These are phyloP conservation scores for Oscheius sp. DNA, from an alignment of 2,888 invertebrate genomes.

Conservation along the genomic window DNA sequence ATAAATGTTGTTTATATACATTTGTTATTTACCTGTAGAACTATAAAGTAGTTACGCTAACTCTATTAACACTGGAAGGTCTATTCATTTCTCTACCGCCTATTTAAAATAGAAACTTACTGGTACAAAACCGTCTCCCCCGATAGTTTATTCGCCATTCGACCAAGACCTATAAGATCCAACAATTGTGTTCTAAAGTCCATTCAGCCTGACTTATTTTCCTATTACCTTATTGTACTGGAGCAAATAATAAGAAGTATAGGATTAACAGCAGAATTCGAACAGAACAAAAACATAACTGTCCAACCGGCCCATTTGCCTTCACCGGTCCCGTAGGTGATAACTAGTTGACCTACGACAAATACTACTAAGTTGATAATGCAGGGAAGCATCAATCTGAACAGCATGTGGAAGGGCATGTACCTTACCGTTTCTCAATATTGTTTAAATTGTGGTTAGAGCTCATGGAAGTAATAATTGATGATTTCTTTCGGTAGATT, in stretches of 20 bases:
- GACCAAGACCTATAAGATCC: background rate
- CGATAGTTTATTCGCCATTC: background rate
- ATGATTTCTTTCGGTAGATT: conserved; percentile 13
- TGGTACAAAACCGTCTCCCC: conserved; percentile 20
- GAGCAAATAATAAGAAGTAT: conserved; percentile 63
- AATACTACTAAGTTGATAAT: conserved; percentile 65
- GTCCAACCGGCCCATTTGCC: conserved; percentile 69
- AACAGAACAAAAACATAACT: conserved; percentile 60
- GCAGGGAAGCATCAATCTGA: conserved; percentile 62
- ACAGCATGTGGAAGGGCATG: background rate
- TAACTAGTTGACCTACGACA: conserved; percentile 65
- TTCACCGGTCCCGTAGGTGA: conserved; percentile 67
- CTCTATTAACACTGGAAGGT: background rate
- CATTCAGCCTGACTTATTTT: background rate
- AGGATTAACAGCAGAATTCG: conserved; percentile 67
- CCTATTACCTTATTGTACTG: conserved; percentile 54
- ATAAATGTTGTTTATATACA: no score
- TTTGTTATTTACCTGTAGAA: background rate
- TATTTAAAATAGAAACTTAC: conserved; percentile 19
- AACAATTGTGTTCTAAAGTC: conserved; percentile 16
- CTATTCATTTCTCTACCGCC: background rate
- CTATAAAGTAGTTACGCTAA: background rate
- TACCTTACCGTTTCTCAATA: conserved; percentile 34
- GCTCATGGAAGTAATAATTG: conserved; percentile 7
- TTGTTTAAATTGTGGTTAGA: conserved; percentile 27